phyloP scores from a whole-genome alignment of 2,888 invertebrate species.

The Aleiodes alternator region DNA sequence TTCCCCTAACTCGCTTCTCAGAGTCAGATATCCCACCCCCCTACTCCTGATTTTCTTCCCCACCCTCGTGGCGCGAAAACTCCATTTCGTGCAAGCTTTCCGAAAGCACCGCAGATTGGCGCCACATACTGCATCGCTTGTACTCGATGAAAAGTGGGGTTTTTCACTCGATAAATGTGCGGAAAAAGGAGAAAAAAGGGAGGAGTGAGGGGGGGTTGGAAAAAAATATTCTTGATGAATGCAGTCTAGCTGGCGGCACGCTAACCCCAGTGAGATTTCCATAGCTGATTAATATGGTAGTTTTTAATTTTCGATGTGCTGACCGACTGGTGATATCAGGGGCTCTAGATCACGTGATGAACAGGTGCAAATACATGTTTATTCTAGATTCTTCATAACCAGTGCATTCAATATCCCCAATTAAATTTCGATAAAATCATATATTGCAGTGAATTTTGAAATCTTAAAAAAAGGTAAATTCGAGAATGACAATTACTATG shows the following conservation, averaged over 20 bases:
- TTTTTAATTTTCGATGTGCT: constrained; percentile 49
- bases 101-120: not conserved
- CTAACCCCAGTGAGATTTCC: constrained; percentile 66
- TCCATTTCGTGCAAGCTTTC: not conserved
- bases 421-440: not conserved
- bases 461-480: too few species aligned
- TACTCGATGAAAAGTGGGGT: constrained; percentile 53
- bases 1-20: constrained; percentile 9
- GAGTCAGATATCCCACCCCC: not conserved
- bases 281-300: constrained; percentile 51
- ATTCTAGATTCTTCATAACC: not conserved
- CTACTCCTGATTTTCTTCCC: constrained; percentile 39
- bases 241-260: constrained; percentile 64
- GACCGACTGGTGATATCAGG: constrained; percentile 34
- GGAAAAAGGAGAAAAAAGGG: constrained; percentile 59
- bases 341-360: constrained; percentile 17
- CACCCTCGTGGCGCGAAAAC: constrained; percentile 42
- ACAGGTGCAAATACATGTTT: constrained; percentile 41
- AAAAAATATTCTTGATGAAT: constrained; percentile 58
- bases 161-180: constrained; percentile 49
- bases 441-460: not conserved
- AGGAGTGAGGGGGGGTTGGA: constrained; percentile 39
- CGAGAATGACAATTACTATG: constrained; percentile 13
- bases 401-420: too few species aligned
- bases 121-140: constrained; percentile 45